Base-by-base conservation (phyloP, 2,113 vertebrate species). In the Ochotona curzoniae region DNA sequence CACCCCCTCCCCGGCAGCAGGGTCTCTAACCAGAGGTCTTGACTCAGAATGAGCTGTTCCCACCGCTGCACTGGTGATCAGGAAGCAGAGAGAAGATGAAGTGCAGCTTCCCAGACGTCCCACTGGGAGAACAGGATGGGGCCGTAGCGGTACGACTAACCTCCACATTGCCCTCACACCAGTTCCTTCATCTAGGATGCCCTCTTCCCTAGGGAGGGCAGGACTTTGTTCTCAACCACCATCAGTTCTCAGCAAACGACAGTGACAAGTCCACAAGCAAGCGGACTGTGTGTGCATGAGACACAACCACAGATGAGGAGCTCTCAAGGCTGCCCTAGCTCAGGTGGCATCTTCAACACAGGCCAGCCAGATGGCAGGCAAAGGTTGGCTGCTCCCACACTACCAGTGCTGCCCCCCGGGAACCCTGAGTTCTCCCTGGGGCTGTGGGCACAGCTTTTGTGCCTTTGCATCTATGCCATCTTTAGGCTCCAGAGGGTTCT, bases 71-170 rank as follows among this genome's bases (percentile, higher is more conserved):
- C 0, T 38, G 73, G 86, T 61, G 30, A 30, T 54, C 49, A 75
- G 75, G 32, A 7, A 57, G 51, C 38, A 7, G 49, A 66, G 15
- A 54, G 7, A 57, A 38, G 76, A 23, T 2, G 17, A 21, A 26
- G n/a, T 6, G 0, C 13, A 5, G 21, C n/a, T 49, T 15, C 32
- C 54, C 21, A 1, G 51, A 28, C 23, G 30, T 47, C 51, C 12
- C 1, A 0, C 13, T 5, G 35, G 51, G n/a, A 0, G 1, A 35
- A 18, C 0, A 3, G 23, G 70, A 66, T 9, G 15, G 5, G 28
- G 79, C 7, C 25, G 38, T 5, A 0, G 51, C 18, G 17, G 63
- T 8, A n/a, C 8, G 35, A 6, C 67, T 1, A 15, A 26, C 30
- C 9, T 87, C 82, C 3, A 1, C 9, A 3, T 11, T 54, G 32